Base-by-base conservation (phyloP, 2,113 vertebrate genomes). In the Athene noctua region DNA sequence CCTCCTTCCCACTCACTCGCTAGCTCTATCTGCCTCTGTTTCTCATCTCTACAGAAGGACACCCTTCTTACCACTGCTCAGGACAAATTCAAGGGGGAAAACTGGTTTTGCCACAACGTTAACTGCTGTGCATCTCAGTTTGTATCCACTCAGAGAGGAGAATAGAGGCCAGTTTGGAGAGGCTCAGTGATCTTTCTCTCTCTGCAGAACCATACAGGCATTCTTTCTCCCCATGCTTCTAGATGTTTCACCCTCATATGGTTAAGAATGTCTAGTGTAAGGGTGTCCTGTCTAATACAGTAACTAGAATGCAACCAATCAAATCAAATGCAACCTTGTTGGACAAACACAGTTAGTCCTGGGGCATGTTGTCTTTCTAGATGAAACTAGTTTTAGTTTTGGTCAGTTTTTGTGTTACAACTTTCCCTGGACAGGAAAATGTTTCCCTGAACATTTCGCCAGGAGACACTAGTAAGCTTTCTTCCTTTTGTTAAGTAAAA, bases 391-490 rank as follows among this genome's bases (percentile, higher is more conserved):
- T 67, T 88, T 20, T 52, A 17, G 27, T 36, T 80, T 59, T 44
- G 59, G 2, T 75, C 54, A 95, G 61, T 16, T 63, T 94, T 71
- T 66, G 27, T 73, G 22, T 47, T 79, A 36, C 21, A 52, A 21
- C 14, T 65, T 65, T 62, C 17, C 36, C 40, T 27, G 27, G n/a
- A n/a, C n/a, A n/a, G n/a, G n/a, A n/a, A n/a, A n/a, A n/a, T n/a
- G n/a, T n/a, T n/a, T n/a, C n/a, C n/a, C n/a, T n/a, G n/a, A n/a
- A 44, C 0, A 0, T 79, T 74, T 90, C 19, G 27, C 52, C 21
- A 22, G 1, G 38, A 40, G 16, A 55, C 13, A 8, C 18, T 16
- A 55, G 15, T 29, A 59, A 70, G 9, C 9, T 4, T n/a, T 38
- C 10, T 79, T 58, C 36, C 42, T 80, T 72, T 32, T 77, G 30